These are phyloP conservation scores for Agriotes lineatus DNA, from an alignment of 2,888 invertebrate species.

Conservation along the genomic window DNA sequence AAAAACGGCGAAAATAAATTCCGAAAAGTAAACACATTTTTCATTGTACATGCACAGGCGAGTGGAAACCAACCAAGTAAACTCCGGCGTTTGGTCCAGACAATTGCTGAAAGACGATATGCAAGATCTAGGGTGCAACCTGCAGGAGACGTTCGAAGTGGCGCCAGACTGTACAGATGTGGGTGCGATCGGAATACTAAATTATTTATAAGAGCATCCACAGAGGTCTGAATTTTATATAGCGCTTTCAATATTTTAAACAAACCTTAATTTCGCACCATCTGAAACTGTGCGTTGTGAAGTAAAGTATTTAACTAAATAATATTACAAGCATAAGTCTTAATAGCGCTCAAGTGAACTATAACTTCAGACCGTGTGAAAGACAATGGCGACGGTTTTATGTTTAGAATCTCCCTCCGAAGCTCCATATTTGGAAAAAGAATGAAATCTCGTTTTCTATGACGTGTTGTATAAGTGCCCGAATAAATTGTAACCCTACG, in stretches of 20 bases:
- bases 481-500: conserved; percentile 12
- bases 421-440: background rate
- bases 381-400: background rate
- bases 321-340: background rate
- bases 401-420: background rate
- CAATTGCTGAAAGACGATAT: conserved; percentile 48
- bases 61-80: conserved; percentile 51
- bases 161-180: conserved; percentile 39
- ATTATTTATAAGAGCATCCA: conserved; percentile 24
- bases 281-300: no score
- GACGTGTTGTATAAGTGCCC: conserved; percentile 5
- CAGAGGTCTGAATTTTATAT: background rate
- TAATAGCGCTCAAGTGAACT: background rate
- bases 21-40: conserved; percentile 54
- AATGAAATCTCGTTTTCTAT: conserved; percentile 2
- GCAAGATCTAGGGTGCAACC: conserved; percentile 39
- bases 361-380: background rate
- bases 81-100: conserved; percentile 48
- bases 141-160: conserved; percentile 27
- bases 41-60: conserved; percentile 51
- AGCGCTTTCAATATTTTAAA: no score
- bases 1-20: conserved; percentile 40
- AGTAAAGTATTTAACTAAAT: background rate
- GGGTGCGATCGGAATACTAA: conserved; percentile 35
- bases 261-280: no score